Evolutionary conservation across 2,113 vertebrate genomes (phyloP).

Genomic region (Ardeotis arabs): DNA sequence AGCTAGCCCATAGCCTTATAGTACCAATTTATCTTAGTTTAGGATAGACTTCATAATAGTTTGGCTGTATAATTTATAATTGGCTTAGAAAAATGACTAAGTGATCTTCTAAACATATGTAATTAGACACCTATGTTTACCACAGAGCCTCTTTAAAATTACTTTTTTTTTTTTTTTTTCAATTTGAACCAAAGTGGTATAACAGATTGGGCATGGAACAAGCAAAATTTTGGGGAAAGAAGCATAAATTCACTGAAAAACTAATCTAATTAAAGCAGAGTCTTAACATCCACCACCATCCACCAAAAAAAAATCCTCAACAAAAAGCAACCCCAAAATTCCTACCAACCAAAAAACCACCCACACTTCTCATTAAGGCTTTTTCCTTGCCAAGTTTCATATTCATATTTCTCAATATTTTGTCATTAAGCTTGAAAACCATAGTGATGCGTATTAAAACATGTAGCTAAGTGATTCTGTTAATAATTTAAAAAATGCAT

Average conservation of each 20-base stretch:
- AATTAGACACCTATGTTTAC: background rate
- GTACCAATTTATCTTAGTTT: background rate
- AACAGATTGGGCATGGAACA: background rate
- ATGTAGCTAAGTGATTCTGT: background rate
- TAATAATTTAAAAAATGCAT: background rate
- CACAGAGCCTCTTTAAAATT: background rate
- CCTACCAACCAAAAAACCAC: accelerated
- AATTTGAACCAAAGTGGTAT: background rate
- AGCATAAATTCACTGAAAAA: background rate
- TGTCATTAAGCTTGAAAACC: background rate
- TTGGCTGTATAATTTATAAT: background rate
- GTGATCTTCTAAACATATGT: background rate
- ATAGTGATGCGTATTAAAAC: background rate
- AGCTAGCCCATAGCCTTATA: background rate
- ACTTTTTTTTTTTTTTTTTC: background rate
- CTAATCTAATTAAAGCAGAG: background rate
- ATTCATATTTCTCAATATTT: background rate
- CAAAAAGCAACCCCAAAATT: accelerated
- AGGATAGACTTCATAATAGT: background rate
- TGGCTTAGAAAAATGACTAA: background rate
- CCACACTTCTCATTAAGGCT: accelerated
- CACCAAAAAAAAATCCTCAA: background rate
- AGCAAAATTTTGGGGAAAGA: background rate
- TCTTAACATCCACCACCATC: accelerated
- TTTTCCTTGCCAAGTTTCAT: background rate